Conservation (phyloP, 2,888 invertebrate genomes). For the Glaucopsyche alexis region DNA sequence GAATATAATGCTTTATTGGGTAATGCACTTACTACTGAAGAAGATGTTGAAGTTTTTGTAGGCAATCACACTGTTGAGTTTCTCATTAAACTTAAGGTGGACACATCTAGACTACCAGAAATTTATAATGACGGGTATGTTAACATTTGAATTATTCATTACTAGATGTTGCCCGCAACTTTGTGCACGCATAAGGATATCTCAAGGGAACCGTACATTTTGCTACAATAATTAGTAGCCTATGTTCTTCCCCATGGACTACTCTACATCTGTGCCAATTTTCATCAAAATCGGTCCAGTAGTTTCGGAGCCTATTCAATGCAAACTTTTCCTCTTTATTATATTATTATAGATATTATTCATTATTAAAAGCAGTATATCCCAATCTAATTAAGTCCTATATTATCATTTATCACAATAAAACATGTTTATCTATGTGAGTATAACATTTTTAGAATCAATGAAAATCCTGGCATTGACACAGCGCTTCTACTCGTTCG, state of each 20-base stretch:
- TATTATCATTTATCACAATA: background rate
- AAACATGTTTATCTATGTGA: background rate
- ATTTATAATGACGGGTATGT: constrained; percentile 72
- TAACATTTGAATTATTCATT: background rate
- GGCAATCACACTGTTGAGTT: constrained; percentile 82
- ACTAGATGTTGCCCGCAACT: too few species aligned
- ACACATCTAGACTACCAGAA: constrained; percentile 82
- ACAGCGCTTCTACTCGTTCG: constrained; percentile 53
- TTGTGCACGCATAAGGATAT: too few species aligned
- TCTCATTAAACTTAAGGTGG: constrained; percentile 82
- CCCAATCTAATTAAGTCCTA: background rate
- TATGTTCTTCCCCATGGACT: too few species aligned
- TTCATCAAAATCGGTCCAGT: too few species aligned
- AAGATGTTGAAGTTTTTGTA: constrained; percentile 84
- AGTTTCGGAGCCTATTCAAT: too few species aligned
- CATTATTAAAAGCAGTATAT: too few species aligned
- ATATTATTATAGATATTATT: too few species aligned
- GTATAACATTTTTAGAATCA: constrained; percentile 51
- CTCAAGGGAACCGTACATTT: too few species aligned
- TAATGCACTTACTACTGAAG: constrained; percentile 71
- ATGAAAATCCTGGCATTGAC: constrained; percentile 67
- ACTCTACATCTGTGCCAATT: too few species aligned
- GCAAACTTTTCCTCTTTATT: too few species aligned
- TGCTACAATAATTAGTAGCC: too few species aligned
- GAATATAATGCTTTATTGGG: constrained; percentile 83